Evolutionary conservation across 2,113 vertebrate genomes (phyloP), one percentile per base, ranked within the genome.

Genomic region (Serilophus lunatus): DNA sequence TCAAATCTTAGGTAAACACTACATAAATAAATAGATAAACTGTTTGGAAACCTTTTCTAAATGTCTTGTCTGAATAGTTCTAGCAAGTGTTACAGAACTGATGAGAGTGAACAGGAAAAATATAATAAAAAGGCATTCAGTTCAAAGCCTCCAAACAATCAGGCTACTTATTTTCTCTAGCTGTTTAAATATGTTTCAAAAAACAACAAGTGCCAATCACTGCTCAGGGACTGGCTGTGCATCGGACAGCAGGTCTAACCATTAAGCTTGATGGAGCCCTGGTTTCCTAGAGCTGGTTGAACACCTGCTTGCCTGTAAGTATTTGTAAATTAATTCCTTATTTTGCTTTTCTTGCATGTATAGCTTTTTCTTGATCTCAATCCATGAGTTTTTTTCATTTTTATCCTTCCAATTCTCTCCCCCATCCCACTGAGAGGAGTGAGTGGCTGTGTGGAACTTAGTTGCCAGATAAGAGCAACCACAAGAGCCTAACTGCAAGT

Each of bases 191-290:
- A 29, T 9, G 36, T 53, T 38, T 66, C n/a, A 53, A 53, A 40
- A 14, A 75, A 18, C 13, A 29, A 35, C 24, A 60, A 45, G 24
- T 53, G 38, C 11, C 0, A 0, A 22, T 31, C 1, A 0, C 45
- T 40, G 17, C 29, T 82, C 1, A 0, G 28, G 69, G 7, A 47
- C 17, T 12, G 23, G 23, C 16, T 31, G 23, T n/a, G 13, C 28
- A 22, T 26, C 0, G 0, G 20, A 18, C 49, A 63, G 56, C 0
- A 0, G 38, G 47, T 63, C 20, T 42, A 64, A 22, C 14, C 63
- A 33, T 33, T 0, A 26, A 31, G 20, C 0, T 0, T 26, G 54
- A 36, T 23, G 40, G 40, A 76, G 31, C 20, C 18, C 49, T 49
- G n/a, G 6, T 33, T 33, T 76, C 54, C 42, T 33, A 42, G 35